A percentile compares a stretch with the other conserved stretches of the same genome.
Conservation (phyloP, 2,888 invertebrate species). For the Troglohyphantes excavatus region DNA sequence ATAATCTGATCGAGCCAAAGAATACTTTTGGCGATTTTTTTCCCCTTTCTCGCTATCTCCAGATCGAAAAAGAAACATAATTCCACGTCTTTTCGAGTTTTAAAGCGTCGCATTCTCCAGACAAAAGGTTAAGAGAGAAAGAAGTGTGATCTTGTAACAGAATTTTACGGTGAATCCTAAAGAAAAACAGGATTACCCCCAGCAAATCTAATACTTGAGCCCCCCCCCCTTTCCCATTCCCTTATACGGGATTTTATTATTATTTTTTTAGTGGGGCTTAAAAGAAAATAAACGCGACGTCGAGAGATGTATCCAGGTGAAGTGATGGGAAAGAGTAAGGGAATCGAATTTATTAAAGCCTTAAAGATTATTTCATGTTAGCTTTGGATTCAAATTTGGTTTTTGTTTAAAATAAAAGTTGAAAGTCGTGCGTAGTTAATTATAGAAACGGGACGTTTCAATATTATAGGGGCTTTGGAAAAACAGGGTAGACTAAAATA, state of each 20-base stretch:
- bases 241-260: neutral
- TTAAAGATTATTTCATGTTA: neutral
- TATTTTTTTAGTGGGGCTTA: neutral
- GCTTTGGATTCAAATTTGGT: neutral
- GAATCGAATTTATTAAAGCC: slow-evolving; percentile 2
- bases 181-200: slow-evolving; percentile 47
- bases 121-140: slow-evolving; percentile 9
- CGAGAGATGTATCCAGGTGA: neutral
- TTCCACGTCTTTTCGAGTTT: slow-evolving; percentile 6
- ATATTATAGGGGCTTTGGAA: too few species aligned
- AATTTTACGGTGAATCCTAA: slow-evolving; percentile 18
- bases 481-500: too few species aligned
- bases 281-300: slow-evolving; percentile 9
- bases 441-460: too few species aligned
- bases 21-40: neutral
- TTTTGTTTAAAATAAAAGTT: neutral
- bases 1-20: neutral
- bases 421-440: too few species aligned
- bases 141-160: slow-evolving; percentile 13
- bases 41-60: neutral
- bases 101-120: neutral
- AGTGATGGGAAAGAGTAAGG: neutral
- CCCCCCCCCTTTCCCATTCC: neutral
- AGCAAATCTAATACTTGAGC: slow-evolving; percentile 32
- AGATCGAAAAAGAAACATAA: neutral